A percentile compares a stretch with the other conserved stretches of the same genome.
Conservation (phyloP, 2,888 invertebrate species). For the Uropetala carovei region DNA sequence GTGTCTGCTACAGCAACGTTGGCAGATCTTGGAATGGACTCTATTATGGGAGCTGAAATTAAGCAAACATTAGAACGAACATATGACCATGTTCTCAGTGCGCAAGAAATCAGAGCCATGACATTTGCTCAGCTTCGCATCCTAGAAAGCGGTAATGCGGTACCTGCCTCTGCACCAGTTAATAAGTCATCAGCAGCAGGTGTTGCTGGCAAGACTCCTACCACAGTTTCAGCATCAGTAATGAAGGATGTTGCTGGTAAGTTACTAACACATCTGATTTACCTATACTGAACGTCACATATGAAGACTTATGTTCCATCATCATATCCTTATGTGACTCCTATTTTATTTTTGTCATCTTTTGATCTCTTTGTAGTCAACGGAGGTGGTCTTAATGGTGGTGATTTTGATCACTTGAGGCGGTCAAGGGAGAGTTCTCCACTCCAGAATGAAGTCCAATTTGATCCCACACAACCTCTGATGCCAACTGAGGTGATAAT, state of each 20-base stretch:
- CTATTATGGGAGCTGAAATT: constrained; percentile 99
- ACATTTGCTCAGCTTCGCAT: constrained; percentile 86
- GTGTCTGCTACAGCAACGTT: constrained; percentile 87
- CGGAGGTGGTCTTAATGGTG: constrained; percentile 34
- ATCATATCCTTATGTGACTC: neutral
- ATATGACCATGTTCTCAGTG: constrained; percentile 92
- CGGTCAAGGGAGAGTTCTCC: constrained; percentile 45
- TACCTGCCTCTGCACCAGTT: constrained; percentile 62
- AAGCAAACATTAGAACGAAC: constrained; percentile 96
- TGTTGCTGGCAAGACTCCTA: constrained; percentile 70
- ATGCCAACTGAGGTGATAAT: constrained; percentile 86
- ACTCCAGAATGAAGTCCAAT: constrained; percentile 68
- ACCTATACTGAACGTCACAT: no score
- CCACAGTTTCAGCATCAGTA: constrained; percentile 70
- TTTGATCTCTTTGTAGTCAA: constrained; percentile 44
- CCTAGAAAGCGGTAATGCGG: constrained; percentile 74
- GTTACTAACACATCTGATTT: neutral
- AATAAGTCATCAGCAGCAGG: neutral
- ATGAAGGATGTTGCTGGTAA: constrained; percentile 71
- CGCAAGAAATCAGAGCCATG: constrained; percentile 92
- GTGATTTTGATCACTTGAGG: constrained; percentile 48
- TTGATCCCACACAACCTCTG: constrained; percentile 78
- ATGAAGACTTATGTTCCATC: neutral
- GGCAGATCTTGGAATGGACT: constrained; percentile 98
- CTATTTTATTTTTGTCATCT: neutral